These are phyloP conservation scores for Neosalanx taihuensis DNA, from an alignment of 2,797 vertebrate species.

Conservation along the genomic window DNA sequence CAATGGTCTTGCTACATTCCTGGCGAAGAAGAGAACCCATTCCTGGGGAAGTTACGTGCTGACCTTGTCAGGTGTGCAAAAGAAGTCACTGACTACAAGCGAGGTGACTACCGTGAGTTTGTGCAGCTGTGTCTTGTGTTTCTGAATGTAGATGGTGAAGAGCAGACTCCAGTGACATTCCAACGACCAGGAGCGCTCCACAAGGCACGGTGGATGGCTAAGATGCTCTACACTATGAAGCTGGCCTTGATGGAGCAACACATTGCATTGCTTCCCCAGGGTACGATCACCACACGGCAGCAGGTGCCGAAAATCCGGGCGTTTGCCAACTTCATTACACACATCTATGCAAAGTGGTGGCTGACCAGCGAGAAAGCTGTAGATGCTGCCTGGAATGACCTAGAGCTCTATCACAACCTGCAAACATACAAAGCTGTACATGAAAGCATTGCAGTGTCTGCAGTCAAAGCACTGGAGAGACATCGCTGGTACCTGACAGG, in stretches of 20 bases:
- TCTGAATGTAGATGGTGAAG: constrained; percentile 6
- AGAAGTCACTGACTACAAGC: constrained; percentile 14
- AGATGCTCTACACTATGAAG: background rate
- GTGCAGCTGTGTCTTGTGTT: constrained; percentile 15
- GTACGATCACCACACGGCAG: constrained; percentile 5
- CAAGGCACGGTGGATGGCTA: background rate
- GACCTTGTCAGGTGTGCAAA: background rate
- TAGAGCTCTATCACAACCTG: constrained; percentile 11
- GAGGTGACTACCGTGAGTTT: constrained; percentile 10
- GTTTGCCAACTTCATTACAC: constrained; percentile 3
- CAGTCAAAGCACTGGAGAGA: constrained; percentile 2
- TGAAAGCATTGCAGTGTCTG: constrained; percentile 9
- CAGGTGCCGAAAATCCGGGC: constrained; percentile 6
- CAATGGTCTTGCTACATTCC: constrained; percentile 14
- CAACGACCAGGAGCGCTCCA: too few relatives aligned
- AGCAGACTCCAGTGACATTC: too few relatives aligned
- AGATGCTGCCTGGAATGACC: constrained; percentile 18
- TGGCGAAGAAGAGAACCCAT: background rate
- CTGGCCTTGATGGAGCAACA: constrained; percentile 13
- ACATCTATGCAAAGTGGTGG: constrained; percentile 17
- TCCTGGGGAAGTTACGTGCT: constrained; percentile 2
- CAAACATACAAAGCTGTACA: constrained; percentile 7
- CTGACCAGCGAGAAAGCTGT: constrained; percentile 10
- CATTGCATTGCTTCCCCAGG: constrained; percentile 16
- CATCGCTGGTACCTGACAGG: constrained; percentile 16